Evolutionary conservation across 2,888 invertebrate genomes (phyloP).

Genomic region (Protula sp.): DNA sequence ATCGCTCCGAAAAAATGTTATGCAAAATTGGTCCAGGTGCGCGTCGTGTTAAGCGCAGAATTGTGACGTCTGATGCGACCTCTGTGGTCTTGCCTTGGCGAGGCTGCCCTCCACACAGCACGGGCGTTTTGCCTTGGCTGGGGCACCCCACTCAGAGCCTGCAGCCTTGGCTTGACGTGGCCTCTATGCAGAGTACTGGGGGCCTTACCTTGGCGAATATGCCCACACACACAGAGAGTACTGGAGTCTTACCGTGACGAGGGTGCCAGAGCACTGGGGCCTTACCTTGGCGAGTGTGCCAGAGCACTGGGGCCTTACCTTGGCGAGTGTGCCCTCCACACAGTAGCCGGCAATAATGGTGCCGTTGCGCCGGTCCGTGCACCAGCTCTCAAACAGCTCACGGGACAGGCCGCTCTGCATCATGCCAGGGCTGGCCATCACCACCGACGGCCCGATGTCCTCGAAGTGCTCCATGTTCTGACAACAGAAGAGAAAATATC

Average conservation of each 20-base stretch:
- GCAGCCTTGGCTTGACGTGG: no score
- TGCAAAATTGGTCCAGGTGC: no score
- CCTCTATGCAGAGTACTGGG: no score
- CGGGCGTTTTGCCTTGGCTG: slow-evolving; percentile 59
- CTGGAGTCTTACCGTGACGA: no score
- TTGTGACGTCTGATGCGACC: not conserved
- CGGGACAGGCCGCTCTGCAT: slow-evolving; percentile 97
- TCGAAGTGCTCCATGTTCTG: slow-evolving; percentile 98
- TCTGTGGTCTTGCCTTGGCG: slow-evolving; percentile 35
- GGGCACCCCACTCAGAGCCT: no score
- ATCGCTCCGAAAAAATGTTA: no score
- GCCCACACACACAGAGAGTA: no score
- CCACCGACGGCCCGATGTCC: slow-evolving; percentile 98
- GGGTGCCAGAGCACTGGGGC: no score
- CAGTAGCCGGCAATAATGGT: slow-evolving; percentile 90
- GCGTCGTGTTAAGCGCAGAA: no score
- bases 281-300: no score
- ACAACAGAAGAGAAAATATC: slow-evolving; percentile 68
- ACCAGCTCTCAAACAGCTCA: slow-evolving; percentile 98
- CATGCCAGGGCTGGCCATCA: slow-evolving; percentile 99
- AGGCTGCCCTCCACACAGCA: slow-evolving; percentile 57
- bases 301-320: slow-evolving; percentile 41
- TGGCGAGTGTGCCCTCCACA: slow-evolving; percentile 60
- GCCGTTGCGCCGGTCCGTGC: slow-evolving; percentile 95
- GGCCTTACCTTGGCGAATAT: no score